Evolutionary conservation across 2,797 vertebrate genomes (phyloP).

Genomic region (Takifugu ocellatus): DNA sequence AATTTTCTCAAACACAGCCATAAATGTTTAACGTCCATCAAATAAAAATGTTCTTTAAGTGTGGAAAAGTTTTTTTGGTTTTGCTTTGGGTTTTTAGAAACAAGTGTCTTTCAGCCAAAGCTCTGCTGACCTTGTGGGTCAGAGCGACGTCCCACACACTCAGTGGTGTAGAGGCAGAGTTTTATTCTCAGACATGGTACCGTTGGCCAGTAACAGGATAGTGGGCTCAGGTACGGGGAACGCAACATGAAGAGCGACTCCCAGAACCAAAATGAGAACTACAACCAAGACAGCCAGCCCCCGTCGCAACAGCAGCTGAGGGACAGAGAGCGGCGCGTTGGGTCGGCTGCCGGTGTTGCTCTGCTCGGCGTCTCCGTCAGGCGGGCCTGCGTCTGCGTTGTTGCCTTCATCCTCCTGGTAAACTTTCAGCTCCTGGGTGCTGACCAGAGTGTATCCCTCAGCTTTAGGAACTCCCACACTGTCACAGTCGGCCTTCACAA

Average conservation of each 20-base stretch:
- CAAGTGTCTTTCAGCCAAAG: no score
- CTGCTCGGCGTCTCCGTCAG: conserved; percentile 22
- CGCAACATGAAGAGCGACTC: conserved; percentile 70
- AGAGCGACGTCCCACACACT: conserved; percentile 10
- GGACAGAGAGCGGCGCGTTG: conserved; percentile 27
- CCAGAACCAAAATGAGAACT: conserved; percentile 55
- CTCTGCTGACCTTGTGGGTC: no score
- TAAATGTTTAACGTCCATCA: conserved; percentile 16
- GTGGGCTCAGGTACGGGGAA: conserved; percentile 56
- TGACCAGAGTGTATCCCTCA: conserved; percentile 50
- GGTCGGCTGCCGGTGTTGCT: conserved; percentile 25
- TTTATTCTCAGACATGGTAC: conserved; percentile 53
- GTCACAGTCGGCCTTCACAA: conserved; percentile 36
- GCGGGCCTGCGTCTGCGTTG: background rate
- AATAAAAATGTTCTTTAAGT: no score
- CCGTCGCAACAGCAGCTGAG: conserved; percentile 70
- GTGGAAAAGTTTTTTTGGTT: no score
- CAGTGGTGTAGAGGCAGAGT: conserved; percentile 40
- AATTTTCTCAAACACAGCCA: conserved; percentile 35
- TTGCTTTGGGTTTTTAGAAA: no score
- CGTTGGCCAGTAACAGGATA: conserved; percentile 33
- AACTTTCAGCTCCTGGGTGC: conserved; percentile 38
- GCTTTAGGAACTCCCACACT: conserved; percentile 27
- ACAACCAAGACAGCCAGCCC: conserved; percentile 56
- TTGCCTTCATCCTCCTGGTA: conserved; percentile 11